phyloP scores from a whole-genome alignment of 1,140 invertebrate genomes.

The Tetragonula clypearis region DNA sequence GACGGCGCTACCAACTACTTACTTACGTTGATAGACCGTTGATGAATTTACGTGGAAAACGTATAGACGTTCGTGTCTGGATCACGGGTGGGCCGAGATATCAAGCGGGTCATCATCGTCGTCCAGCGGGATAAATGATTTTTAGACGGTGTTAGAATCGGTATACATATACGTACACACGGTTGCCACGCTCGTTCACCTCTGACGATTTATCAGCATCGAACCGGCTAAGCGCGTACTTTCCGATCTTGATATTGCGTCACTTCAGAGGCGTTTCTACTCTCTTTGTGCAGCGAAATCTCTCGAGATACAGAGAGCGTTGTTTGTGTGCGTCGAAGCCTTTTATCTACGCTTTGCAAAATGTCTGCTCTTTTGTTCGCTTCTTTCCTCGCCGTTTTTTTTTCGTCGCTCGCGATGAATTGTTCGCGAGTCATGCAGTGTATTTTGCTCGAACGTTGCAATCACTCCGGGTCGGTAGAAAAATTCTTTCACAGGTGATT shows the following conservation, averaged over 20 bases:
- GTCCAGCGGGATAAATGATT: slow-evolving; percentile 45
- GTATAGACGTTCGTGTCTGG: slow-evolving; percentile 30
- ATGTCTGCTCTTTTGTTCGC: slow-evolving; percentile 5
- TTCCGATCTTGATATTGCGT: slow-evolving; percentile 29
- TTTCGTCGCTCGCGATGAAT: not conserved
- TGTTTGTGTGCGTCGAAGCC: not conserved
- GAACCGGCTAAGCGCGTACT: slow-evolving; percentile 6
- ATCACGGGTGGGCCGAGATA: slow-evolving; percentile 37
- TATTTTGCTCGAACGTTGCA: not conserved
- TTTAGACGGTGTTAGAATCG: slow-evolving; percentile 14
- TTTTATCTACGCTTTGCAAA: slow-evolving; percentile 14
- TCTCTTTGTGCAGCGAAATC: slow-evolving; percentile 2
- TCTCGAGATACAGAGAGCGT: slow-evolving; percentile 11
- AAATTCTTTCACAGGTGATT: not conserved
- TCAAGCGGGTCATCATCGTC: slow-evolving; percentile 32
- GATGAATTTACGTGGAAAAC: slow-evolving; percentile 54
- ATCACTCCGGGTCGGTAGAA: not conserved
- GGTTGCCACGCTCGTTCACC: not conserved
- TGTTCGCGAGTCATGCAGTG: not conserved
- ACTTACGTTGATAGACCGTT: slow-evolving; percentile 36
- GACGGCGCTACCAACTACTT: slow-evolving; percentile 45
- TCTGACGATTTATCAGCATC: slow-evolving; percentile 27
- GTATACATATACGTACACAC: too few species aligned
- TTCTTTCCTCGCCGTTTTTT: not conserved
- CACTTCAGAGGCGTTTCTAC: slow-evolving; percentile 15